Evolutionary conservation across 2,888 invertebrate genomes (phyloP), one percentile per base, ranked within the genome.

Genomic region (Sericinus montela): DNA sequence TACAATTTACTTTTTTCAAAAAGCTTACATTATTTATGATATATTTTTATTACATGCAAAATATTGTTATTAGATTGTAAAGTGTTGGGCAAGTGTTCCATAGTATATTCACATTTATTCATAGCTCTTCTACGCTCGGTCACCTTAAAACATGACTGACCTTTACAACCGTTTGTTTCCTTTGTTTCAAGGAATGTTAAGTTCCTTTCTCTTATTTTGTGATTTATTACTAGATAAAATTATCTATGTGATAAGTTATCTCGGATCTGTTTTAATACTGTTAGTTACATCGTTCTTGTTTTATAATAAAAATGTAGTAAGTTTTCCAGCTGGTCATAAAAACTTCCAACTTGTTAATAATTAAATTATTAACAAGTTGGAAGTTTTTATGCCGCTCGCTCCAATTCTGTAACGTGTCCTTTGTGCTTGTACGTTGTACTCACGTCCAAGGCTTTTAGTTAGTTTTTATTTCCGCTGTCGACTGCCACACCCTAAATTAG

Each of bases 381-480:
- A 57, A 57, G 58, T 62, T 63, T 57, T 64, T 11, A 32, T 52
- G 43, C 15, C 1, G 54, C 38, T 56, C 58, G 54, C 42, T 62
- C 55, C 43, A 62, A 60, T 59, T 65, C 63, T 60, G 63, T 52
- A 56, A 56, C 52, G 45, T 50, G 55, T 61, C 65, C 63, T 65
- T 58, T 38, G 53, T 51, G 25, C 54, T 45, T 53, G 7, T 25
- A 57, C 25, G 7, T 25, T 55, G 61, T 60, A 57, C 23, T 25
- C 8, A 25, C 59, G 53, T 59, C 63, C 67, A 65, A 69, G 65
- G 69, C 53, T 54, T 23, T 23, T 7, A 8, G 40, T 37, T 50
- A 41, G 25, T 40, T 34, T 45, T 46, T 30, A 45, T 29, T 65
- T 63, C 65, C 66, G 63, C 57, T 59, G 59, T 16, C 48, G 51